Conservation (phyloP, 1,140 invertebrate genomes). For the Helicoverpa zea region DNA sequence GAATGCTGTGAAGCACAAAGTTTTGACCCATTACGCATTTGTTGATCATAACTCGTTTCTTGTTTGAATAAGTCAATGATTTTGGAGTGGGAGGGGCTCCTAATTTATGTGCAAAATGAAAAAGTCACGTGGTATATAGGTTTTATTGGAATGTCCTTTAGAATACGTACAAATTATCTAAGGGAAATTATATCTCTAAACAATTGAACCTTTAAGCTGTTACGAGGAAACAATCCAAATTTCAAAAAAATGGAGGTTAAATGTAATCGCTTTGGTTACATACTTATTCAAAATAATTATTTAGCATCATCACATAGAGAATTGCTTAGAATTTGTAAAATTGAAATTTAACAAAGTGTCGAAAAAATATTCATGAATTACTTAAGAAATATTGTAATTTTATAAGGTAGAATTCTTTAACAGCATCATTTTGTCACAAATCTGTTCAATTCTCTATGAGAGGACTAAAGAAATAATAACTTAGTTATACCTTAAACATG, state of each 20-base stretch:
- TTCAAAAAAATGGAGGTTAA: conserved; percentile 76
- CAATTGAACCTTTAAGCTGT: conserved; percentile 50
- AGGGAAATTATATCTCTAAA: conserved; percentile 53
- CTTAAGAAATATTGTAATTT: neutral
- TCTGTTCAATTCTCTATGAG: conserved; percentile 49
- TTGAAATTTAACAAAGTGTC: neutral
- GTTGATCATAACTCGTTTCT: too few species aligned
- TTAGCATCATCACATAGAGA: conserved; percentile 22
- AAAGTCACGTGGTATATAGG: conserved; percentile 76
- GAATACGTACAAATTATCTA: conserved; percentile 73
- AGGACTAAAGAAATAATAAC: conserved; percentile 45
- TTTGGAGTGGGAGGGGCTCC: too few species aligned
- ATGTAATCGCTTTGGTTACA: conserved; percentile 74
- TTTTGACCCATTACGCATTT: too few species aligned
- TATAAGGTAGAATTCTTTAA: neutral
- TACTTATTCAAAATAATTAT: conserved; percentile 25
- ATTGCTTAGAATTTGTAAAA: conserved; percentile 29
- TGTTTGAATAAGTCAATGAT: too few species aligned
- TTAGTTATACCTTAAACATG: conserved; percentile 50
- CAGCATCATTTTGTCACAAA: conserved; percentile 39
- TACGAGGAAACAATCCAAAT: conserved; percentile 63
- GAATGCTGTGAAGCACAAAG: too few species aligned
- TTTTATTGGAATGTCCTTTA: conserved; percentile 81
- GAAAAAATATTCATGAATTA: neutral
- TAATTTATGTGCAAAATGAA: conserved; percentile 54